Evolutionary conservation across 2,113 vertebrate species (phyloP).

Genomic region (Desmodus rotundus): DNA sequence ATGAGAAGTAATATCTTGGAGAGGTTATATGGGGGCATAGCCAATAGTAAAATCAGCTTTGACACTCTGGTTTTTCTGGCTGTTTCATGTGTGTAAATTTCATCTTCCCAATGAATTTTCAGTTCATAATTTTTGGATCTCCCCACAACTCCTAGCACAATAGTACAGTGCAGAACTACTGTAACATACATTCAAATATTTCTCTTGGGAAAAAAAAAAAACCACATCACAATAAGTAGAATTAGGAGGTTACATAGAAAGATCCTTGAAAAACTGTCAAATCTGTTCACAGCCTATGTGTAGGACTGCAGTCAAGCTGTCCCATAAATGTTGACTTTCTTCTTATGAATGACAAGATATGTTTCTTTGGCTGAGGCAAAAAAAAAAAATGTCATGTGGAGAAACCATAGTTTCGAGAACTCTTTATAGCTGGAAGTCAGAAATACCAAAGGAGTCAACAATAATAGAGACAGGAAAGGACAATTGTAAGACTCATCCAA

Average conservation of each 20-base stretch:
- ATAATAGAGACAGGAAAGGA: neutral
- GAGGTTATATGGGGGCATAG: too few relatives aligned
- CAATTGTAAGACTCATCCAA: neutral
- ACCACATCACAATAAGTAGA: neutral
- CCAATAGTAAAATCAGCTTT: neutral
- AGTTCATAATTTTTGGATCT: neutral
- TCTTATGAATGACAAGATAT: constrained; percentile 2
- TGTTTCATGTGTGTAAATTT: neutral
- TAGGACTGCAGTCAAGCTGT: neutral
- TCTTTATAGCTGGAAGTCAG: neutral
- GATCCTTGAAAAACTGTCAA: neutral
- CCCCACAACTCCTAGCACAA: neutral
- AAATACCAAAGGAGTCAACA: neutral
- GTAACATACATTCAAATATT: neutral
- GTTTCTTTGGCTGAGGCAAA: constrained; percentile 3
- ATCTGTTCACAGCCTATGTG: neutral
- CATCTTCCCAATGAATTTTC: neutral
- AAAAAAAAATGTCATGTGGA: neutral
- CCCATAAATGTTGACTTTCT: neutral
- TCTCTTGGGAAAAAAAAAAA: neutral
- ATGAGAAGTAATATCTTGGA: neutral
- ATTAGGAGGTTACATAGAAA: neutral
- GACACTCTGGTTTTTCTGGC: neutral
- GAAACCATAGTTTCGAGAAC: neutral
- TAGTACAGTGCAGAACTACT: neutral